Base-by-base conservation (phyloP, 2,888 invertebrate genomes). In the Pachymerium ferrugineum region DNA sequence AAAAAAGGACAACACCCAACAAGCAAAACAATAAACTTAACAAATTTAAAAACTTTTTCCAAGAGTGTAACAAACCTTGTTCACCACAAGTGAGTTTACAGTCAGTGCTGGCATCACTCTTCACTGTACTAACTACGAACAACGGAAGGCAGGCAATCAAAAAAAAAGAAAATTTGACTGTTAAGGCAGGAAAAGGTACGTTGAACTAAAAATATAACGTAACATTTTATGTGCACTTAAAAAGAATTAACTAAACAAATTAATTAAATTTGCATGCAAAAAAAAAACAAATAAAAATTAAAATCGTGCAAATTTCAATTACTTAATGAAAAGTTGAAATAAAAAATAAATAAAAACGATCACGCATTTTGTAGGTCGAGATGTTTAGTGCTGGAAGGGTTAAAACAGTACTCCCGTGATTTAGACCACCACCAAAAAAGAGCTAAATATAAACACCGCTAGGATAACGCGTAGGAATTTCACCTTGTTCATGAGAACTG, bases 401-500 rank as follows among this genome's bases (percentile, higher is more conserved):
- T 62, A 62, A 42, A 14, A 54, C n/a, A n/a, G n/a, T n/a, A n/a
- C n/a, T n/a, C n/a, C 54, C 22, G 14, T 14, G 3, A 12, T 16
- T 6, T 10, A 1, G 25, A 28, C 62, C 62, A 62, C 62, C 62
- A 62, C 62, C 62, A 8, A n/a, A n/a, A n/a, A n/a, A 62, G 25
- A 28, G 62, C 62, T 62, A 62, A 62, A 62, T 28, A 62, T 62
- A 62, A 12, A 62, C 3, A 8, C 28, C 1, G 6, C n/a, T n/a
- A n/a, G n/a, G n/a, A n/a, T n/a, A 38, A 38, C 38, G 16, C 38
- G 38, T 16, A 38, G 62, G 62, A 28, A 62, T 31, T 75, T 76
- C 74, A 78, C 78, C 75, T 76, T 76, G 76, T 38, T 76, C 77
- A 35, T 76, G 75, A 25, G 77, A 74, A 79, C 81, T 70, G 77